A percentile compares a stretch with the other conserved stretches of the same genome.
Evolutionary conservation across 2,888 invertebrate genomes (phyloP).

Genomic region (Nymphalis urticae): DNA sequence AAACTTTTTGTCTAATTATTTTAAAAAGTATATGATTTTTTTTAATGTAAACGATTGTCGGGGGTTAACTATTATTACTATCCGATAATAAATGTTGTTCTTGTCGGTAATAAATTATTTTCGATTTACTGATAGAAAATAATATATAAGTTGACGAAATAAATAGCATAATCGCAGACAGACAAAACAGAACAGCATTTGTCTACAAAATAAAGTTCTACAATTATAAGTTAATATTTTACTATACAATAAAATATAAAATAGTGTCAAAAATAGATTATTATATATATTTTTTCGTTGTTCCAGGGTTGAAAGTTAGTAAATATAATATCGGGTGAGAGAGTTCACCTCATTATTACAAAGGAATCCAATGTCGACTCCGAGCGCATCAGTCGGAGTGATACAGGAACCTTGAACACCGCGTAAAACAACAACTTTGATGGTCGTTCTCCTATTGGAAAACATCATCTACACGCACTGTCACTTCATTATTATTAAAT

Average conservation of each 20-base stretch:
- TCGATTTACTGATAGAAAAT: no score
- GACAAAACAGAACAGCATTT: no score
- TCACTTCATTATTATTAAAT: slow-evolving; percentile 82
- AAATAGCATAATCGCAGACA: no score
- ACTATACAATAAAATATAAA: no score
- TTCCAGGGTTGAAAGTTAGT: slow-evolving; percentile 70
- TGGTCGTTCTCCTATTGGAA: slow-evolving; percentile 71
- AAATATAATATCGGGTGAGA: slow-evolving; percentile 54
- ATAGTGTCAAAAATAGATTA: neutral
- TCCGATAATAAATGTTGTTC: no score
- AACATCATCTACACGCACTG: slow-evolving; percentile 74
- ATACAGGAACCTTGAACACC: slow-evolving; percentile 59
- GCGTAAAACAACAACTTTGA: slow-evolving; percentile 63
- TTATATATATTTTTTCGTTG: slow-evolving; percentile 46
- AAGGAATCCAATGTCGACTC: slow-evolving; percentile 64
- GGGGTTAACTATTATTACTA: no score
- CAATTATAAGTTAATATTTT: no score
- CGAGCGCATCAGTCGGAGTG: slow-evolving; percentile 55
- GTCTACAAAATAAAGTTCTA: no score
- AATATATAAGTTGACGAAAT: no score
- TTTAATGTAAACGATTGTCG: no score
- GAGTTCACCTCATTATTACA: slow-evolving; percentile 50
- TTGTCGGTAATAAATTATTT: no score
- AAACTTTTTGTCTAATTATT: neutral
- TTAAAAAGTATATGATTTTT: neutral